Evolutionary conservation across 2,888 invertebrate genomes (phyloP), one percentile per base, ranked within the genome.

Genomic region (Lycaena phlaeas): DNA sequence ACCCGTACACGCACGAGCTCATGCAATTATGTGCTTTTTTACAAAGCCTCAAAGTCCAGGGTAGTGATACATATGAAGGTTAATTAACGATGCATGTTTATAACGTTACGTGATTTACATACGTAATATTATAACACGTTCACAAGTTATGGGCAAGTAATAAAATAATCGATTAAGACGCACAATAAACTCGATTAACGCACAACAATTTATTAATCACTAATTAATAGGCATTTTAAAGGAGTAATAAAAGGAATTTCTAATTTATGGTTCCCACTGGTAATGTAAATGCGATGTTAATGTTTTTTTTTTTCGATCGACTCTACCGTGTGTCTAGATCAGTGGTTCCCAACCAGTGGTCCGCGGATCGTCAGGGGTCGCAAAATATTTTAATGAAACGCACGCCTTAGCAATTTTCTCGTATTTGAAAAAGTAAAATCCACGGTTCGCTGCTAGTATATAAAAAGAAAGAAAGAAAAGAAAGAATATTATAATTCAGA

Each of bases 251-350:
- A 73, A 77, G 63, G 55, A 58, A 54, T 45, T 57, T 61, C 53
- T 62, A 61, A 77, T 76, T 76, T 76, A 76, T 71, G 61, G 67
- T 62, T 62, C 60, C 62, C 59, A 56, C 61, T 60, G 67, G 68
- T 62, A 65, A 62, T 57, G 61, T 58, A 57, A 61, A 62, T 54
- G 53, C 53, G 60, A 65, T 71, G 65, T 73, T 67, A 59, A 57
- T 56, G 56, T 53, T 61, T 59, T 59, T 52, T 56, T 56, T 64
- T 62, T 61, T 30, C 26, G 17, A 37, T n/a, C n/a, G n/a, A 40
- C 18, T 10, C 1, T 15, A 11, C 6, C 12, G 7, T 43, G 14
- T 28, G 44, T 38, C 38, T 43, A 43, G 38, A 27, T 12, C n/a
- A n/a, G n/a, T n/a, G n/a, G n/a, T n/a, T n/a, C n/a, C n/a, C n/a